Conservation (phyloP, 53 echinoderm and acorn worm species). For the Paelopatides confundens region DNA sequence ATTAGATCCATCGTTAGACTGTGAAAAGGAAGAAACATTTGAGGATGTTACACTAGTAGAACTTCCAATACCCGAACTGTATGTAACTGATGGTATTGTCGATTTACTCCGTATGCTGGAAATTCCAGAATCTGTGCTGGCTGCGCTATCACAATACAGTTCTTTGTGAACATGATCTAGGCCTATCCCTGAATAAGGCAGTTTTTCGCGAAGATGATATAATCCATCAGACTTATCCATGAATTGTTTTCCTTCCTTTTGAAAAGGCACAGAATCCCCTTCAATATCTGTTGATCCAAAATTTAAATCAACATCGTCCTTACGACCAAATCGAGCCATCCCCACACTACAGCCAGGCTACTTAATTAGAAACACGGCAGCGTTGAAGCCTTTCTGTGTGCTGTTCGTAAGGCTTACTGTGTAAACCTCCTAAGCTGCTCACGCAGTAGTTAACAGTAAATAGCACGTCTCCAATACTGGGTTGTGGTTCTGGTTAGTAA, state of each 20-base stretch:
- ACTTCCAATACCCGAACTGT: not conserved
- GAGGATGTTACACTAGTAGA: no score
- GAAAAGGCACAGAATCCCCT: not conserved
- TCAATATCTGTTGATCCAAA: not conserved
- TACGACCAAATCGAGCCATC: not conserved
- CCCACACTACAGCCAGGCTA: not conserved
- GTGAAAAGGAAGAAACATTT: not conserved
- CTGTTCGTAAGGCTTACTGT: no score
- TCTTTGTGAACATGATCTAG: no score
- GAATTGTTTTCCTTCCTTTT: not conserved
- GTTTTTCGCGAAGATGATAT: not conserved
- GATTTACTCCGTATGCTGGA: not conserved
- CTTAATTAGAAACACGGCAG: no score
- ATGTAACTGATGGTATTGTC: not conserved
- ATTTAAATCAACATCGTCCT: not conserved
- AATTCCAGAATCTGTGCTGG: slow-evolving; percentile 6
- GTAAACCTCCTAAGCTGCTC: no score
- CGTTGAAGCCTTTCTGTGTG: no score
- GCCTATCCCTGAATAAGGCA: no score
- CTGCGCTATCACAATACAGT: not conserved
- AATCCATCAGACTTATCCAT: not conserved
- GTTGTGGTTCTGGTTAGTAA: no score
- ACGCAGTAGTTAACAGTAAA: no score
- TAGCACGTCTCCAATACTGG: no score
- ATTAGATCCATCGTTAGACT: not conserved